phyloP scores from a whole-genome alignment of 2,113 vertebrate species.

The Scomber colias region DNA sequence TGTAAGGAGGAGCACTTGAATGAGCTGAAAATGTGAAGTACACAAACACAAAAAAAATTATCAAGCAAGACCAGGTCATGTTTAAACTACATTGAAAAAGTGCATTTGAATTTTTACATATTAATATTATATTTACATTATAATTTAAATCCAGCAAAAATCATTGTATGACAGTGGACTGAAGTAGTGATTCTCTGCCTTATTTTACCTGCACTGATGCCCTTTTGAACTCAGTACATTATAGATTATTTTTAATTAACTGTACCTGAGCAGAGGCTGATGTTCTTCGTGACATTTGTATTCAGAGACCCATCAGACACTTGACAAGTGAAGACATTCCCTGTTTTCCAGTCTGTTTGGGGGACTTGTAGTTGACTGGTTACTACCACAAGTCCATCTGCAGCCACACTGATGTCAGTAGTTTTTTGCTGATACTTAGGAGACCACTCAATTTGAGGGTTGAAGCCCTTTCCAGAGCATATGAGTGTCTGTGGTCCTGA shows the following conservation, averaged over 20 bases:
- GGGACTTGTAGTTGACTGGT: conserved; percentile 62
- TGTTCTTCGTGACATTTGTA: accelerated
- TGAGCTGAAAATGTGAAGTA: conserved; percentile 33
- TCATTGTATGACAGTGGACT: no score
- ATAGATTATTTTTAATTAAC: neutral
- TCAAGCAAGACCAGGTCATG: no score
- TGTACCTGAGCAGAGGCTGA: conserved; percentile 79
- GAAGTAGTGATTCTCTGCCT: no score
- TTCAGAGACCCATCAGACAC: conserved; percentile 53
- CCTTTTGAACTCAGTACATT: no score
- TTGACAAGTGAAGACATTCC: conserved; percentile 67
- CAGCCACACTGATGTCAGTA: conserved; percentile 32
- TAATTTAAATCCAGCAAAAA: no score
- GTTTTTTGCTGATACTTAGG: neutral
- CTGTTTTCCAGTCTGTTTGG: conserved; percentile 69
- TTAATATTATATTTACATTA: no score
- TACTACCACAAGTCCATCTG: conserved; percentile 62
- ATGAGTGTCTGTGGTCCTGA: conserved; percentile 56
- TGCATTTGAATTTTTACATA: no score
- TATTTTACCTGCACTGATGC: no score
- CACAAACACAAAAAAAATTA: no score
- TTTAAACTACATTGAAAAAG: no score
- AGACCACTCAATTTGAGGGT: conserved; percentile 78
- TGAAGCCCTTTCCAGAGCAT: conserved; percentile 71
- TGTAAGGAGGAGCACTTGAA: conserved; percentile 5